Evolutionary conservation across 2,888 invertebrate genomes (phyloP), one percentile per base, ranked within the genome.

Genomic region (Acleris laterana): DNA sequence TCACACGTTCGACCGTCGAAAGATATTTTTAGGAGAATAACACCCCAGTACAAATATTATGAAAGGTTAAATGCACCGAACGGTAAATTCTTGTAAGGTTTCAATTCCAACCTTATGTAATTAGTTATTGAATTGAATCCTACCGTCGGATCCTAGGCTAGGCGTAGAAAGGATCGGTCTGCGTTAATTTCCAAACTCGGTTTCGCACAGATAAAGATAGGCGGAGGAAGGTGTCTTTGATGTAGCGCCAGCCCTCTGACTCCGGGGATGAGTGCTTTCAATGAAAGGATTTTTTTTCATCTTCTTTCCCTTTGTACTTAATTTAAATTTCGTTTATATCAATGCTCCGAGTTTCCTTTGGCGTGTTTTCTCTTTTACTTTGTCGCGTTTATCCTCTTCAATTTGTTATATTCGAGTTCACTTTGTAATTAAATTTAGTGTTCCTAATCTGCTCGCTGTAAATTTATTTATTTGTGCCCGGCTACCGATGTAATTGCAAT

Each of bases 271-370:
- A 91, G 90, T 89, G 91, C 90, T 90, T 89, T 91, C 92, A 90
- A 90, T 93, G 92, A 93, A 93, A 93, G 93, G 93, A 93, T 93
- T 92, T 93, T 90, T 77, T 93, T 91, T 90, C 88, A 89, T 90
- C 90, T 90, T 88, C 90, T 88, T 90, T 92, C 88, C 88, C 91
- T 93, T 93, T 93, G 93, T 93, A 92, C 90, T 93, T 93, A 93
- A 93, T 93, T 93, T 93, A 93, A 93, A 93, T 93, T 93, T 93
- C 93, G 93, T 93, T 93, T 93, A 93, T 93, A 93, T 92, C 93
- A 92, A 91, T 92, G 92, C 91, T 90, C 79, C 84, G 91, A 89
- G 90, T 92, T 92, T 92, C 91, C 91, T 90, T 73, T 83, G 85
- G 87, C 89, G 90, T 91, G 90, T 92, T 90, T 91, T 91, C 89